These are phyloP conservation scores for Anoplopoma fimbria DNA, from an alignment of 2,113 vertebrate genomes.

Conservation along the genomic window DNA sequence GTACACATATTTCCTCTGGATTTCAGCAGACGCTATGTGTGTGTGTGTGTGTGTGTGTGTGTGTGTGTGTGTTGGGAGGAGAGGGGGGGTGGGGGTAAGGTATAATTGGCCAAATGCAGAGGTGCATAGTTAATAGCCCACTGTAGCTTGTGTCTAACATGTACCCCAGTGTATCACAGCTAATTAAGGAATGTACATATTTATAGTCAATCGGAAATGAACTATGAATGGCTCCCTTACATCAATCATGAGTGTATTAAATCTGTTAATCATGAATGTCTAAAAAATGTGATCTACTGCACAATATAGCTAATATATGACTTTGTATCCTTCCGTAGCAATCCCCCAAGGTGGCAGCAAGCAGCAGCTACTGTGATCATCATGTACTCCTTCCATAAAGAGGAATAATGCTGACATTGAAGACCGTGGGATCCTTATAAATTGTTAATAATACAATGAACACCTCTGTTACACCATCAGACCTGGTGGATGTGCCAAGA, in stretches of 20 bases:
- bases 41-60: constrained; percentile 6
- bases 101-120: constrained; percentile 64
- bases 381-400: constrained; percentile 27
- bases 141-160: constrained; percentile 29
- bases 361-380: constrained; percentile 39
- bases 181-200: background rate
- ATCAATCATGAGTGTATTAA: background rate
- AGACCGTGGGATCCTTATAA: constrained; percentile 53
- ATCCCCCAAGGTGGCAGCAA: constrained; percentile 53
- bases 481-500: constrained; percentile 77
- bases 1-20: constrained; percentile 17
- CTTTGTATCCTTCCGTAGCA: constrained; percentile 52
- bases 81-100: background rate
- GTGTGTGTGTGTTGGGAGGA: background rate
- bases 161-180: background rate
- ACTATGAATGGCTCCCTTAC: background rate
- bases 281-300: background rate
- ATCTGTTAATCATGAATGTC: background rate
- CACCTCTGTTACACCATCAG: constrained; percentile 82
- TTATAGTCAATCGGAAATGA: background rate
- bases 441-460: constrained; percentile 86
- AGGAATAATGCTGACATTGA: constrained; percentile 55
- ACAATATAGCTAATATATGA: constrained; percentile 7
- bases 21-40: constrained; percentile 15
- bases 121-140: constrained; percentile 51